These are phyloP conservation scores for Thera obeliscata DNA, from an alignment of 2,888 invertebrate genomes.

Conservation along the genomic window DNA sequence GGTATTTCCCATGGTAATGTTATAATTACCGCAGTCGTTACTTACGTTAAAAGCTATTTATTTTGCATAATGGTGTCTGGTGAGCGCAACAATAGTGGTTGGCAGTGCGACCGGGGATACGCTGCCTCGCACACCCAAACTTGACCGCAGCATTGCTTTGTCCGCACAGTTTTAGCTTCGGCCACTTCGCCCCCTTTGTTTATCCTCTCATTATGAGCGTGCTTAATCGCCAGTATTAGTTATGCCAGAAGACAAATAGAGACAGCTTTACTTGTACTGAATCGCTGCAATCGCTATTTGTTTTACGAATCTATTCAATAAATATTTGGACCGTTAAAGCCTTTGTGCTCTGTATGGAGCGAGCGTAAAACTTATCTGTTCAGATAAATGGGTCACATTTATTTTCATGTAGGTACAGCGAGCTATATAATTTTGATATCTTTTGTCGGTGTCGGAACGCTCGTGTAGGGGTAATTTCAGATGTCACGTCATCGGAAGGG, in stretches of 20 bases:
- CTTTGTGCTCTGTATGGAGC: constrained; percentile 36
- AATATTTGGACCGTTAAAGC: constrained; percentile 33
- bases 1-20: constrained; percentile 58
- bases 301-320: constrained; percentile 37
- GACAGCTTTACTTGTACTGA: constrained; percentile 26
- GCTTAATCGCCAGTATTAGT: constrained; percentile 34
- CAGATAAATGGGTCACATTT: constrained; percentile 39
- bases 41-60: constrained; percentile 68
- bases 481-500: constrained; percentile 54
- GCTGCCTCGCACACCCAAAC: constrained; percentile 56
- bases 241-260: constrained; percentile 36
- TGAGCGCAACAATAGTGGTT: constrained; percentile 65
- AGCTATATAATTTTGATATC: constrained; percentile 30
- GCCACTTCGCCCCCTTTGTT: constrained; percentile 55
- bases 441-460: constrained; percentile 23
- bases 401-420: constrained; percentile 32
- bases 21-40: constrained; percentile 66
- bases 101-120: constrained; percentile 61
- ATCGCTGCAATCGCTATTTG: constrained; percentile 35
- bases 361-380: constrained; percentile 39
- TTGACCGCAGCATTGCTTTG: constrained; percentile 67
- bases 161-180: constrained; percentile 48
- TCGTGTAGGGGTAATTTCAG: constrained; percentile 45
- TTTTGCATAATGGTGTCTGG: constrained; percentile 75
- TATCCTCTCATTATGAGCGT: constrained; percentile 40